phyloP scores from a whole-genome alignment of 1,140 invertebrate genomes.

The Epicauta chinensis region DNA sequence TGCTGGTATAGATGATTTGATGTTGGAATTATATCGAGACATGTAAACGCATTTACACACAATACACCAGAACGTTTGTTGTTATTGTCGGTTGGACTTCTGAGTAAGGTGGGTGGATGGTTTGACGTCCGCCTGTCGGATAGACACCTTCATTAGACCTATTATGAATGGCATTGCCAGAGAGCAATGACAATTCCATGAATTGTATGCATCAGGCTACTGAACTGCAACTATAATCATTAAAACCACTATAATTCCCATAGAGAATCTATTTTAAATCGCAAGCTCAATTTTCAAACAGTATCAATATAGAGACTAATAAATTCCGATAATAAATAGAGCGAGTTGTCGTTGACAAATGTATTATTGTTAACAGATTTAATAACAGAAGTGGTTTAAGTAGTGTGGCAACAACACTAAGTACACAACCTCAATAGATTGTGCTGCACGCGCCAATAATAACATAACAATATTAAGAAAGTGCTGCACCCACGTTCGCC shows the following conservation, averaged over 20 bases:
- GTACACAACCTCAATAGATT: constrained; percentile 13
- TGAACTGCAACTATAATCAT: background rate
- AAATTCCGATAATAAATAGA: no score
- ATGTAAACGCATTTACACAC: constrained; percentile 36
- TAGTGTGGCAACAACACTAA: constrained; percentile 10
- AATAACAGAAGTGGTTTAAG: no score
- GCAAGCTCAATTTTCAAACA: no score
- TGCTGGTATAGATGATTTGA: no score
- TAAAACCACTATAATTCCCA: no score
- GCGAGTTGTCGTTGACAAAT: no score
- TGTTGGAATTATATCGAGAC: constrained; percentile 36
- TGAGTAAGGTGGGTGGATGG: constrained; percentile 19
- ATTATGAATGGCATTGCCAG: background rate
- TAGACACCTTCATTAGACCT: constrained; percentile 12
- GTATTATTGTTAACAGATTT: no score
- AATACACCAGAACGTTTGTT: constrained; percentile 21
- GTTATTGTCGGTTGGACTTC: constrained; percentile 13
- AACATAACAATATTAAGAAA: constrained; percentile 23
- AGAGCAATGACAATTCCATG: no score
- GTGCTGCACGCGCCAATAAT: constrained; percentile 23
- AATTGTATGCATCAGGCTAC: no score
- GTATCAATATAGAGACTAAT: no score
- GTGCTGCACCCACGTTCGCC: constrained; percentile 21
- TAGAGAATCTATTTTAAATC: no score
- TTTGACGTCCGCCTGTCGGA: background rate